These are phyloP conservation scores for Drosophila murphyi DNA, from an alignment of 1,140 invertebrate genomes.

Conservation along the genomic window DNA sequence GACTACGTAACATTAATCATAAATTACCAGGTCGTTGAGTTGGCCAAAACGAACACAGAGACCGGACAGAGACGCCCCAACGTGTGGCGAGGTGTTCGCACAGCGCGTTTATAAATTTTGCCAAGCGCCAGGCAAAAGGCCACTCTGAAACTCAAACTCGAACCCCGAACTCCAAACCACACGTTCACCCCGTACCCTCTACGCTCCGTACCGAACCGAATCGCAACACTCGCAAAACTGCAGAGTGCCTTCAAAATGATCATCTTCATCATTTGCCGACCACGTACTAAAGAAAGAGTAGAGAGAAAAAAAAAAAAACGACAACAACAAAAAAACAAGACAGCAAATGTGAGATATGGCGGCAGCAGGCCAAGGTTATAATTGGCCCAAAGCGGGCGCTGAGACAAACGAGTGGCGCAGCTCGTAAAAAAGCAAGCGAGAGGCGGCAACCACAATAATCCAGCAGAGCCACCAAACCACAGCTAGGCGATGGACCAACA, in stretches of 20 bases:
- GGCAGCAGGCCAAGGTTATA: constrained; percentile 82
- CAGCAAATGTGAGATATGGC: constrained; percentile 78
- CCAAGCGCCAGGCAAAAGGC: constrained; percentile 68
- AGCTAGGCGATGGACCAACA: constrained; percentile 34
- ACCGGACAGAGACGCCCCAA: constrained; percentile 63
- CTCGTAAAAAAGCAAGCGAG: constrained; percentile 69
- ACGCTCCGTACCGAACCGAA: not conserved
- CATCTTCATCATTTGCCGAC: constrained; percentile 77
- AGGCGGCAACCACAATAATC: constrained; percentile 44
- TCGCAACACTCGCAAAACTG: not conserved
- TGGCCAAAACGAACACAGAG: constrained; percentile 27
- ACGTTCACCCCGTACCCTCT: too few species aligned
- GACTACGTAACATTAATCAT: constrained; percentile 78
- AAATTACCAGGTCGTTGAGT: constrained; percentile 82
- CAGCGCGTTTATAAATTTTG: constrained; percentile 80
- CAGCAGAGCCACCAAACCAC: constrained; percentile 18
- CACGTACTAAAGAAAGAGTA: constrained; percentile 58
- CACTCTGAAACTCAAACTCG: not conserved
- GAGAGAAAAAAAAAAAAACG: not conserved
- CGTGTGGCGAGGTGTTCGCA: constrained; percentile 79
- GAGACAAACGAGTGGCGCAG: constrained; percentile 72
- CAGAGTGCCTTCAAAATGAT: constrained; percentile 63
- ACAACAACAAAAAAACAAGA: constrained; percentile 1
- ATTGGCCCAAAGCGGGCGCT: constrained; percentile 78
- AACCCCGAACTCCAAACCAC: constrained; percentile 1